A percentile compares a stretch with the other conserved stretches of the same genome.
These are phyloP conservation scores for Chlorops oryzae DNA, from an alignment of 1,140 invertebrate genomes.

Conservation along the genomic window DNA sequence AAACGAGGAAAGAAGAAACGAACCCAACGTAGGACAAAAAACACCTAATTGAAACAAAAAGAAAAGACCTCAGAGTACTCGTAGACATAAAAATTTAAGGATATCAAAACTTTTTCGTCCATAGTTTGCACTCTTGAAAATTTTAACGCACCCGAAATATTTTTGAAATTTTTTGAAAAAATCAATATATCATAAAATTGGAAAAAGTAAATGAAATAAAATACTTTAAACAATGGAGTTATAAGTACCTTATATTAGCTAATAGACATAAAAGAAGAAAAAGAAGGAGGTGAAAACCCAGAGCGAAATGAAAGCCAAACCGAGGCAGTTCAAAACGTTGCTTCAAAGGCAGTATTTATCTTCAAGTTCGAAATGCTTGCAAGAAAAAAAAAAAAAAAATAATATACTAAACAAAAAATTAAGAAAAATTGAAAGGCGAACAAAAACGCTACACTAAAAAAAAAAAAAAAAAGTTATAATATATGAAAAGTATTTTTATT, in stretches of 20 bases:
- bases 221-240: conserved; percentile 36
- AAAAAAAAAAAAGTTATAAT: not conserved
- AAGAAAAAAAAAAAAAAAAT: conserved; percentile 8
- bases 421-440: not conserved
- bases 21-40: conserved; percentile 25
- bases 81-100: not conserved
- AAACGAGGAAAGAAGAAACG: conserved; percentile 14
- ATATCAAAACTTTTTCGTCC: conserved; percentile 1
- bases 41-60: not conserved
- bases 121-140: too few species aligned
- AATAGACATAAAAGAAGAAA: conserved; percentile 29
- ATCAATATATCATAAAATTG: too few species aligned
- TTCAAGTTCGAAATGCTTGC: too few species aligned
- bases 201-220: conserved; percentile 19
- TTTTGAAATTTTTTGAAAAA: too few species aligned
- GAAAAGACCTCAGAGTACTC: not conserved
- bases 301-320: not conserved
- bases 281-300: not conserved
- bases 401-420: conserved; percentile 21
- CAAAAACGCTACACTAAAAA: too few species aligned
- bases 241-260: conserved; percentile 47
- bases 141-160: too few species aligned
- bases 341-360: too few species aligned
- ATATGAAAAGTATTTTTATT: conserved; percentile 13
- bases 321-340: too few species aligned